These are phyloP conservation scores for Teleopsis dalmanni DNA, from an alignment of 1,140 invertebrate genomes.

Conservation along the genomic window DNA sequence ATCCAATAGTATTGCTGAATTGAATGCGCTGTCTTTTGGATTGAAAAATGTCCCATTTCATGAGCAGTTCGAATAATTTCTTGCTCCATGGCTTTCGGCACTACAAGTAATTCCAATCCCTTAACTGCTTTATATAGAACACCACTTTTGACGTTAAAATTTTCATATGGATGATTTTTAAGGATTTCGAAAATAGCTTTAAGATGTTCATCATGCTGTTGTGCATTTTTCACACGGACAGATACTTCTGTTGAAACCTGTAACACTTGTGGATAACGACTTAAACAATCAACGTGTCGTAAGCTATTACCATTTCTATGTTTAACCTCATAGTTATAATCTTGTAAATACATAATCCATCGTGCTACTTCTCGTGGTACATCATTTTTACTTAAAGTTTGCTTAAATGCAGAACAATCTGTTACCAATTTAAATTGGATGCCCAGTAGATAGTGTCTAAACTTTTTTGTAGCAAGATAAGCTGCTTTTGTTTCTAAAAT, in stretches of 20 bases:
- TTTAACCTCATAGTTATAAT: constrained; percentile 34
- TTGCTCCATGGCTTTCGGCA: constrained; percentile 6
- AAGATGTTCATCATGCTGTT: constrained; percentile 2
- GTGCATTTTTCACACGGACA: not conserved
- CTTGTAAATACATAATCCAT: constrained; percentile 34
- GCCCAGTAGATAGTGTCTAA: constrained; percentile 15
- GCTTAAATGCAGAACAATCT: constrained; percentile 32
- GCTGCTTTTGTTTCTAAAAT: constrained; percentile 22
- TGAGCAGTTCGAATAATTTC: constrained; percentile 6
- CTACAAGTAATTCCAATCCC: not conserved
- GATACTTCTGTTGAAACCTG: not conserved
- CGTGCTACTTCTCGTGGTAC: constrained; percentile 14
- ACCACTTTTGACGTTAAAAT: constrained; percentile 1
- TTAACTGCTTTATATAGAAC: constrained; percentile 2
- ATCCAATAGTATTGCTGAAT: constrained; percentile 5
- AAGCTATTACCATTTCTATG: constrained; percentile 33
- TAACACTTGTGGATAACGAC: constrained; percentile 23
- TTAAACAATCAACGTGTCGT: constrained; percentile 22
- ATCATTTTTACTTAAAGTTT: constrained; percentile 26
- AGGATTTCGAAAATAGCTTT: not conserved
- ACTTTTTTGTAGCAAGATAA: constrained; percentile 18
- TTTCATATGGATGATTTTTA: not conserved
- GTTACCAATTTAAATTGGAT: constrained; percentile 8
- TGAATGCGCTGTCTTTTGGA: constrained; percentile 3
- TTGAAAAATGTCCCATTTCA: not conserved